Percentiles rank a stretch among this genome's conserved stretches.
phyloP scores from a whole-genome alignment of 2,797 vertebrate genomes.

The Centroberyx gerrardi region DNA sequence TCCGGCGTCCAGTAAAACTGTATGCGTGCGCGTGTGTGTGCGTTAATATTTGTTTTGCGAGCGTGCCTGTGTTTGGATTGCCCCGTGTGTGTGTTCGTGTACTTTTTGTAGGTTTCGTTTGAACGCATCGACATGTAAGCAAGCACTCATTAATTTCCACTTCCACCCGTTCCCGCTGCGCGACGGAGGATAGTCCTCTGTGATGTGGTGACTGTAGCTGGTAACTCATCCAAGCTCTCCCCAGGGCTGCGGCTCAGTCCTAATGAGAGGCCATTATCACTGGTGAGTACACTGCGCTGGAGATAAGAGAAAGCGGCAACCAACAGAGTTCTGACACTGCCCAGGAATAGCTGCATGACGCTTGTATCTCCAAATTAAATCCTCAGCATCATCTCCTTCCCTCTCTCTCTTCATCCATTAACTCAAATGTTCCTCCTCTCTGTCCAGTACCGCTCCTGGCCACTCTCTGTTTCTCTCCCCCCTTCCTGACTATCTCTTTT shows the following conservation, averaged over 20 bases:
- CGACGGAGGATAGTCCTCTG: slow-evolving; percentile 27
- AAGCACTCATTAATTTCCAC: neutral
- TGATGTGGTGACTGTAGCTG: slow-evolving; percentile 47
- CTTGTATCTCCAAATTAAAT: slow-evolving; percentile 58
- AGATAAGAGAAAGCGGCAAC: slow-evolving; percentile 64
- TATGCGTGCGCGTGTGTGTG: slow-evolving; percentile 43
- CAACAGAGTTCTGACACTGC: slow-evolving; percentile 41
- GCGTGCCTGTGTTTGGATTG: slow-evolving; percentile 23
- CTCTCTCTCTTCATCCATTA: slow-evolving; percentile 39
- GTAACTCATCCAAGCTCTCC: slow-evolving; percentile 58
- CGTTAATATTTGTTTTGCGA: slow-evolving; percentile 53
- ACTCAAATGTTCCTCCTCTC: slow-evolving; percentile 51
- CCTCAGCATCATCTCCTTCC: slow-evolving; percentile 32
- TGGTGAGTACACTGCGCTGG: slow-evolving; percentile 44
- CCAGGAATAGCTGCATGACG: slow-evolving; percentile 65
- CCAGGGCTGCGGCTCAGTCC: slow-evolving; percentile 50
- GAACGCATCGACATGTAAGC: neutral
- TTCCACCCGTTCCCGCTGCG: slow-evolving; percentile 36
- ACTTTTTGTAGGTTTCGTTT: slow-evolving; percentile 1
- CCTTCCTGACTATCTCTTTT: neutral
- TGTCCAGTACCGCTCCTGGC: neutral
- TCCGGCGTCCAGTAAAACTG: slow-evolving; percentile 81
- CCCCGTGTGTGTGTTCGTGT: neutral
- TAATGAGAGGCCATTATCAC: slow-evolving; percentile 77
- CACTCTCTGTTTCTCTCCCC: neutral